Base-by-base conservation (phyloP, 2,888 invertebrate species). In the Perdita meconis region DNA sequence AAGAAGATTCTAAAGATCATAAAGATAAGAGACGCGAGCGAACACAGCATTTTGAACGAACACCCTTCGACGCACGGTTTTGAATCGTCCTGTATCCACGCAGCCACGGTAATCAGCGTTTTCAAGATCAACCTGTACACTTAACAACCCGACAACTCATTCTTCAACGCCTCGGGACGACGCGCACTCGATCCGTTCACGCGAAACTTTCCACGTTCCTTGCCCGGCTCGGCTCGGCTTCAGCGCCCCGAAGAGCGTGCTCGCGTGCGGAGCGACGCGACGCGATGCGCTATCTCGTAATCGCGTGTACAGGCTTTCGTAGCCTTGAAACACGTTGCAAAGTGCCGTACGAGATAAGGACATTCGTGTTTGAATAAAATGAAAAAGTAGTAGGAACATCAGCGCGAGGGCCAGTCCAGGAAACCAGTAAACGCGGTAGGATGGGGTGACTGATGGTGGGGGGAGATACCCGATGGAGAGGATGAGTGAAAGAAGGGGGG, bases 251-350 rank as follows among this genome's bases (percentile, higher is more conserved):
- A 55, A 26, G 16, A n/a, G 40, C 22, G 38, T 10, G 64, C 38
- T 74, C 74, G 74, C 74, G 74, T 74, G 74, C 71, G 56, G 30
- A n/a, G 36, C 30, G 12, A 40, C 53, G 60, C 68, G 19, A 22
- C 19, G 47, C 66, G 70, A 78, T 64, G 66, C 74, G 60, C 69
- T 82, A 80, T 84, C 82, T 83, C 75, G 83, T 88, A 88, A 90
- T 90, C 90, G 90, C 89, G 89, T 88, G 89, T 88, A 86, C 87
- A 82, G 86, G 86, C 85, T 84, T 87, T 86, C 84, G 87, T 86
- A 86, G 87, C 88, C 89, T 87, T 88, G 88, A 85, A 87, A 88
- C 84, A 85, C 78, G 84, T 85, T 81, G 87, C 86, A 71, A 87
- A 90, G 88, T 85, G 86, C 86, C 85, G 85, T 81, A 82, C 79